Base-by-base conservation (phyloP, 2,888 invertebrate genomes). In the Drepanosiphum platanoidis region DNA sequence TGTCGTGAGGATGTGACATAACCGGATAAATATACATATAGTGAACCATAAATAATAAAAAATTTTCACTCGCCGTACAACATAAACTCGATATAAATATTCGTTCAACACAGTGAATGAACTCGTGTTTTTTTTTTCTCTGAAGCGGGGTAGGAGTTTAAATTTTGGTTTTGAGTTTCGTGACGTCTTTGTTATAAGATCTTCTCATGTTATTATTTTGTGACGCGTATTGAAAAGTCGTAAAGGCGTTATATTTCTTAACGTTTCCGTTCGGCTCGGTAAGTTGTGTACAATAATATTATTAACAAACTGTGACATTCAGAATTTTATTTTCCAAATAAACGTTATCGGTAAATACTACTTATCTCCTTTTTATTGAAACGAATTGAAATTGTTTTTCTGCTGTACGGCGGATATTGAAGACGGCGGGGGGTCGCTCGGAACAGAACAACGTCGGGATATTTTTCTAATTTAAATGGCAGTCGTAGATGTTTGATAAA, bases 221-320 rank as follows among this genome's bases (percentile, higher is more conserved):
- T 1, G 7, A 30, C 3, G 5, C 11, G 22, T 80, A 70, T 71
- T 58, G 58, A 81, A 71, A 70, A 70, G 70, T 71, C 58, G 70
- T 71, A 30, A 58, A 70, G n/a, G 52, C 70, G 11, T 36, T 81
- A 58, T 82, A 80, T 80, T 80, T 80, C 30, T 70, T 70, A 70
- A 46, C 32, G 27, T 82, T 82, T 82, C 34, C 72, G 81, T 61
- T 82, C 22, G 15, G 4, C 15, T 32, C 18, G 52, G 46, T 18
- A 58, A 52, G 34, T n/a, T n/a, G n/a, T 36, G 13, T 61, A 39
- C 30, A 72, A 32, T 70, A 58, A n/a, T n/a, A n/a, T n/a, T n/a
- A n/a, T 27, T 15, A 70, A 70, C 68, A 58, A 34, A 80, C 15
- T 30, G n/a, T n/a, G 30, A 80, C 36, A 80, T 52, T 58, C n/a